Evolutionary conservation across 53 echinoderm and acorn worm species (phyloP).

Genomic region (Arbacia lixula): DNA sequence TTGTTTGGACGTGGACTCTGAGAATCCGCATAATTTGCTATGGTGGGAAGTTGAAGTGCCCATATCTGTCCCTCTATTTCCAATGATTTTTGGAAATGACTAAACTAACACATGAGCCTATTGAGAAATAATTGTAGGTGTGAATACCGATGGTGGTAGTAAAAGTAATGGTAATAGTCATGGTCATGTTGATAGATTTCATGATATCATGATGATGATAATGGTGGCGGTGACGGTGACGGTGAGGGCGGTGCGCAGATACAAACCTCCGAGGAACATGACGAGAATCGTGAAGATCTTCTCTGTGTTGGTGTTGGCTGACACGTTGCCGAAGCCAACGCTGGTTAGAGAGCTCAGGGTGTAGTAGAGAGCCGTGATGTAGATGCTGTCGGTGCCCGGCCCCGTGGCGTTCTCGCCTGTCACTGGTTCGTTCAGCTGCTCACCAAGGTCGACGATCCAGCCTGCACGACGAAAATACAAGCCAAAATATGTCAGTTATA

Average conservation of each 20-base stretch:
- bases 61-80: no score
- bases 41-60: no score
- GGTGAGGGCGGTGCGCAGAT: neutral
- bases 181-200: no score
- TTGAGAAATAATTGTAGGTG: no score
- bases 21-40: no score
- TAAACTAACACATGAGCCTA: no score
- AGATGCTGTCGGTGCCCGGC: constrained; percentile 69
- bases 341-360: constrained; percentile 94
- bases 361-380: constrained; percentile 90
- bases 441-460: constrained; percentile 79
- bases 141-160: no score
- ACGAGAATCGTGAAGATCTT: constrained; percentile 96
- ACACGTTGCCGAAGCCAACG: constrained; percentile 98
- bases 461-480: no score
- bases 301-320: constrained; percentile 93
- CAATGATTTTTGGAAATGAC: no score
- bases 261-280: constrained; percentile 94
- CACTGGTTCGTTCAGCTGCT: constrained; percentile 45
- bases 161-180: no score
- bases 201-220: constrained; percentile 92
- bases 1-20: no score
- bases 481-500: no score
- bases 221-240: constrained; percentile 88
- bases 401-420: constrained; percentile 30